Conservation (phyloP, 2,113 vertebrate genomes). For the Sciurus niger region DNA sequence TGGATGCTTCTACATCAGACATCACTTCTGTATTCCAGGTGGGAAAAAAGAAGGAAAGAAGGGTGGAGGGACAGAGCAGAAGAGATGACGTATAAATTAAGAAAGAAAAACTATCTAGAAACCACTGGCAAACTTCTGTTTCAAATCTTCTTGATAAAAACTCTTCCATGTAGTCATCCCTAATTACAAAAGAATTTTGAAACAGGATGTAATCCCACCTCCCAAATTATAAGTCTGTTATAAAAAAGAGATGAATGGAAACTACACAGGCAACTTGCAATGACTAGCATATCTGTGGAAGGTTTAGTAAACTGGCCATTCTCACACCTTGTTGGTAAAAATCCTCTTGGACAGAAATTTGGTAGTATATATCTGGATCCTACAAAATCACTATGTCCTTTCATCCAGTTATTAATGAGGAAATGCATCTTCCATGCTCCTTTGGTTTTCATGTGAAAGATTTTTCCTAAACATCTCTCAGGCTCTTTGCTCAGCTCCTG, state of each 20-base stretch:
- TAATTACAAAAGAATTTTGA: background rate
- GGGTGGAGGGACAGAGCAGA: background rate
- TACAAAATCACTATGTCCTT: background rate
- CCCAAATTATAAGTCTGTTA: background rate
- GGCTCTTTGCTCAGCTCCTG: background rate
- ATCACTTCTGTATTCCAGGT: background rate
- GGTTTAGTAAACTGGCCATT: too few relatives aligned
- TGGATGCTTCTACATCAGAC: background rate
- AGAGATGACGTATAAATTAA: background rate
- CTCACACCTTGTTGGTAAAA: background rate
- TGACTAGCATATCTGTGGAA: background rate
- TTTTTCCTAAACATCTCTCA: background rate
- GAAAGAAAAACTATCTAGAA: background rate
- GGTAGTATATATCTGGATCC: background rate
- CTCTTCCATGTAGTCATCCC: background rate
- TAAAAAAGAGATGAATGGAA: background rate
- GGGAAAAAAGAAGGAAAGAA: background rate
- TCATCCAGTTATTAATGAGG: background rate
- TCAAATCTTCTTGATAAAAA: background rate
- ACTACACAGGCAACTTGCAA: background rate
- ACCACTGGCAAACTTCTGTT: background rate
- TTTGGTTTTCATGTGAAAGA: constrained; percentile 25
- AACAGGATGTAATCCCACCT: background rate
- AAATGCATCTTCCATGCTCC: background rate
- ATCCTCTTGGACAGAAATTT: background rate